These are phyloP conservation scores for Hyposoter didymator DNA, from an alignment of 2,888 invertebrate genomes.

Conservation along the genomic window DNA sequence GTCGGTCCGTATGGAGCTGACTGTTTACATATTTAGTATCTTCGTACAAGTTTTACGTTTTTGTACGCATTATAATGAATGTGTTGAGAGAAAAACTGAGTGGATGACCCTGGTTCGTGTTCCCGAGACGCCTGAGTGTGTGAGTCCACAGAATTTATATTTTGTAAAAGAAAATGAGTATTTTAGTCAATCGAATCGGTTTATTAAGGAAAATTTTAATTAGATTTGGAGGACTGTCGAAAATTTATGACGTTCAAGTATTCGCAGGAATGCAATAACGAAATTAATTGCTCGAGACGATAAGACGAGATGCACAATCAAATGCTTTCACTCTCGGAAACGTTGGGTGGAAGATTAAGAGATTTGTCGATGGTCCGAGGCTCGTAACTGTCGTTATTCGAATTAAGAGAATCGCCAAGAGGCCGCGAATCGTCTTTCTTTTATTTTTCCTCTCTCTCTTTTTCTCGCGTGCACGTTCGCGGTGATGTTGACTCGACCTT, in stretches of 20 bases:
- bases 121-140: neutral
- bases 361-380: conserved; percentile 38
- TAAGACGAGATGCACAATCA: conserved; percentile 21
- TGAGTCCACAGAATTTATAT: neutral
- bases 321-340: neutral
- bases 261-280: neutral
- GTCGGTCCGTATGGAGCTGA: neutral
- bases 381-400: conserved; percentile 40
- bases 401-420: conserved; percentile 47
- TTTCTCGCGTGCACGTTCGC: neutral
- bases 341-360: conserved; percentile 33
- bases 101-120: conserved; percentile 28
- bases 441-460: neutral
- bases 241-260: neutral
- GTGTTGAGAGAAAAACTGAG: conserved; percentile 10
- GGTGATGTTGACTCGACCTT: conserved; percentile 30
- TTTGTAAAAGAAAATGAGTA: neutral
- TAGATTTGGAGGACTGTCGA: neutral
- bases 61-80: neutral
- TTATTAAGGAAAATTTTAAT: neutral
- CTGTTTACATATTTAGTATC: neutral
- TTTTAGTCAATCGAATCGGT: neutral
- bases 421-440: conserved; percentile 16
- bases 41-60: neutral
- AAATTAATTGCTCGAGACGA: neutral